These are phyloP conservation scores for Gouania willdenowi DNA, from an alignment of 2,797 vertebrate genomes.

Conservation along the genomic window DNA sequence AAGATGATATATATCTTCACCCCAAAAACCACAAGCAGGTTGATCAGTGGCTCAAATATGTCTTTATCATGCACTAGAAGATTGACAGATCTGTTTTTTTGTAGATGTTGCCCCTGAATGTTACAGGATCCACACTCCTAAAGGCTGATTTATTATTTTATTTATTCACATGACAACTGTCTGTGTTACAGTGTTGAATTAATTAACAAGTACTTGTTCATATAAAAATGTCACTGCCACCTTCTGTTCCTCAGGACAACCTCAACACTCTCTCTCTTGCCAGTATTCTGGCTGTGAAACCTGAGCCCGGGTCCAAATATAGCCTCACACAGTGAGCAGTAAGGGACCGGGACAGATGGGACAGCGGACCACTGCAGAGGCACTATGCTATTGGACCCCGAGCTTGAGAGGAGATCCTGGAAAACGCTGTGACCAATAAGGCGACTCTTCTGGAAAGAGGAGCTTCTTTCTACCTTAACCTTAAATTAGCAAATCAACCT, in stretches of 20 bases:
- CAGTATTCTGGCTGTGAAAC: conserved; percentile 83
- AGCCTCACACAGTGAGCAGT: conserved; percentile 82
- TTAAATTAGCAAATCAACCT: conserved; percentile 48
- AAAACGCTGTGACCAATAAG: conserved; percentile 46
- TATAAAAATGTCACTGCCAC: conserved; percentile 30
- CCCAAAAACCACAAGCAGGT: not conserved
- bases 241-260: conserved; percentile 57
- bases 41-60: not conserved
- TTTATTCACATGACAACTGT: conserved; percentile 9
- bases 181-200: conserved; percentile 14
- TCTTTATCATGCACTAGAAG: conserved; percentile 1
- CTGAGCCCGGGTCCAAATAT: conserved; percentile 95
- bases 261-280: conserved; percentile 68
- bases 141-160: no score
- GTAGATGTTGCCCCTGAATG: no score
- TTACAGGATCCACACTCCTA: no score
- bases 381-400: conserved; percentile 57
- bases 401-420: conserved; percentile 55
- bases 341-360: conserved; percentile 85
- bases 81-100: no score
- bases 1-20: conserved; percentile 6
- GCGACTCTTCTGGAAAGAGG: conserved; percentile 50
- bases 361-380: conserved; percentile 74
- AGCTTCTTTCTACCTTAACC: conserved; percentile 32
- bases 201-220: conserved; percentile 23